Percentiles rank a stretch among this genome's conserved stretches.
phyloP scores from a whole-genome alignment of 2,113 vertebrate genomes.

The Lepidothrix coronata region DNA sequence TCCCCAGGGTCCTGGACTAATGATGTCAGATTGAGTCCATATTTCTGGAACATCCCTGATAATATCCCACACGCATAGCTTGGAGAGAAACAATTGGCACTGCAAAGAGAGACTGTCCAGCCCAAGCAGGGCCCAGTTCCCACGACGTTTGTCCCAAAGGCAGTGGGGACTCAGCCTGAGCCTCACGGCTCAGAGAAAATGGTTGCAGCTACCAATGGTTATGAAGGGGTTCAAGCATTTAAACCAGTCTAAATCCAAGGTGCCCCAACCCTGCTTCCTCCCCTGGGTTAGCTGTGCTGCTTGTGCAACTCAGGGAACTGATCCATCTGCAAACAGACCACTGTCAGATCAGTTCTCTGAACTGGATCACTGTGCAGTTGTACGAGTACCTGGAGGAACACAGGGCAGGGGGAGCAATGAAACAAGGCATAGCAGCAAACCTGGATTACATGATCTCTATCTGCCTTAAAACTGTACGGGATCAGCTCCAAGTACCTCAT shows the following conservation, averaged over 20 bases:
- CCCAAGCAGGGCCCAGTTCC: neutral
- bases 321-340: neutral
- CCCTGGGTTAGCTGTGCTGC: neutral
- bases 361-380: neutral
- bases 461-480: neutral
- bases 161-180: neutral
- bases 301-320: neutral
- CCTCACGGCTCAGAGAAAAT: neutral
- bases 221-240: neutral
- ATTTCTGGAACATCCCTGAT: neutral
- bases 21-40: neutral
- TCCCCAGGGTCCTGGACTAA: neutral
- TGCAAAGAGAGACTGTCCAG: neutral
- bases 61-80: neutral
- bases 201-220: neutral
- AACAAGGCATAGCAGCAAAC: neutral
- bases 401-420: neutral
- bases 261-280: neutral
- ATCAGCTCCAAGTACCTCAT: neutral
- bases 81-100: neutral
- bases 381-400: neutral
- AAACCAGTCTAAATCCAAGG: neutral
- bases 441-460: neutral
- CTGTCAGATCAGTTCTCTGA: neutral
- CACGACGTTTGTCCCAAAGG: neutral